Evolutionary conservation across 23 tunicate species (phyloP), one percentile per base, ranked within the genome.

Genomic region (Oikopleura vanhoeffeni): DNA sequence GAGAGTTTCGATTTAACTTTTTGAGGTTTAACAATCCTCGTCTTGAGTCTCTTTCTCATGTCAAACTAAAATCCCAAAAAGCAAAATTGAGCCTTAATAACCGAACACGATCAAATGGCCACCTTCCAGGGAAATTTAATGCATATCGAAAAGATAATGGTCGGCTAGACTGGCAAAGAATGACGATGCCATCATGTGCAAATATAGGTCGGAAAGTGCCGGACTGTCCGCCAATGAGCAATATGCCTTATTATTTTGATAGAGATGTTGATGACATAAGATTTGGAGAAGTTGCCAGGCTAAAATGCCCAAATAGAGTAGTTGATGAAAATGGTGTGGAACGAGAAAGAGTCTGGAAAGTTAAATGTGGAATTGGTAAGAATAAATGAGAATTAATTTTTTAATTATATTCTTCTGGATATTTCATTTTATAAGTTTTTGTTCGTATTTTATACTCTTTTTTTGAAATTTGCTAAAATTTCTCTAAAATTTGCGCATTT

Each of bases 291-390:
- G 32, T 32, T 24, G 79, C 79, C 3, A 28, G 79, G 38, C 27
- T 71, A 32, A 71, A 71, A 30, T 71, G 79, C 38, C 79, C 79
- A 3, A 71, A 71, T 71, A 33, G 79, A 4, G 32, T 71, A 2
- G 27, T 71, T 18, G 35, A 32, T 71, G 38, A 32, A 24, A 38
- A 71, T 30, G 79, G 79, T 2, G 35, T 18, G 27, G 79, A 71
- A 38, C 34, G 35, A 24, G 34, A 18, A 38, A 28, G 79, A 28
- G 79, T 71, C 79, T 71, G 79, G 79, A 71, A 71, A 38, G 35
- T 71, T 18, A 71, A 71, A 71, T 71, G 79, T 71, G 79, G 79
- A 71, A 71, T 71, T 32, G 79, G 79, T n/a, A n/a, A n/a, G n/a
- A n/a, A n/a, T n/a, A n/a, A n/a, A n/a, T n/a, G n/a, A n/a, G n/a